Percentiles rank a stretch among this genome's conserved stretches.
These are phyloP conservation scores for Autographa gamma DNA, from an alignment of 2,888 invertebrate genomes.

Conservation along the genomic window DNA sequence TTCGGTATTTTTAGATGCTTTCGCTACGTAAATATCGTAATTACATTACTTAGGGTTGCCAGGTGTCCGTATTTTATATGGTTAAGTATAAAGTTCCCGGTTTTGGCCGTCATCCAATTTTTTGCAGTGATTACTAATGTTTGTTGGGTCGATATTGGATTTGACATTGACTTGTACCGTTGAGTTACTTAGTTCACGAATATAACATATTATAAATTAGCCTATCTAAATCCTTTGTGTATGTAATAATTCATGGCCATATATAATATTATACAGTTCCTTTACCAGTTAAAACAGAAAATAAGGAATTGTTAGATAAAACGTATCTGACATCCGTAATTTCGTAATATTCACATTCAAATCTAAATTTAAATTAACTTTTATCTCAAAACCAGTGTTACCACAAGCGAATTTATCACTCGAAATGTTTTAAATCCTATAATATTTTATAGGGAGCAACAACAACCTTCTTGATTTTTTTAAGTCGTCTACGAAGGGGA, in stretches of 20 bases:
- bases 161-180: neutral
- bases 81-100: neutral
- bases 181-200: neutral
- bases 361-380: neutral
- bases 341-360: neutral
- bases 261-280: too few species aligned
- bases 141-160: neutral
- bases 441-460: slow-evolving; percentile 18
- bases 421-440: slow-evolving; percentile 27
- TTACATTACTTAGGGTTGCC: neutral
- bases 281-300: neutral
- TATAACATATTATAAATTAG: neutral
- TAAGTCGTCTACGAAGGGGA: slow-evolving; percentile 29
- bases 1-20: slow-evolving; percentile 18
- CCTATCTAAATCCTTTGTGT: neutral
- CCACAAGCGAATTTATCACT: neutral
- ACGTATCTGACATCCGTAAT: neutral
- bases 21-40: slow-evolving; percentile 1
- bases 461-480: slow-evolving; percentile 25
- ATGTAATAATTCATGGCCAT: too few species aligned
- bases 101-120: neutral
- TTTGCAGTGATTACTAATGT: neutral
- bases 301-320: neutral
- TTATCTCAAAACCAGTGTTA: neutral
- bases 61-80: neutral